Percentiles rank a stretch among this genome's conserved stretches.
Conservation (phyloP, 2,888 invertebrate species). For the Orgyia antiqua region DNA sequence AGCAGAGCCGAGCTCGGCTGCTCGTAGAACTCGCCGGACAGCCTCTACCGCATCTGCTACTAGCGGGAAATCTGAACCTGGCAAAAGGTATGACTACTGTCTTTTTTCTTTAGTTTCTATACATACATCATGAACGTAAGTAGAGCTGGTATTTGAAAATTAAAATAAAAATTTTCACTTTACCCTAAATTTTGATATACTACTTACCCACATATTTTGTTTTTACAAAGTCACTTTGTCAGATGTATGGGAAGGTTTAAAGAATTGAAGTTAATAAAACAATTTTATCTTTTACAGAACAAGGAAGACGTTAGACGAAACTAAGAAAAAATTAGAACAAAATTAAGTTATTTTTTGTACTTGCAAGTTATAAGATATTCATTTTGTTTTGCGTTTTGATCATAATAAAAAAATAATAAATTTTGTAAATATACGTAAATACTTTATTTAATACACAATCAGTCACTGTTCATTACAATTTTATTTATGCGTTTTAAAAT, state of each 20-base stretch:
- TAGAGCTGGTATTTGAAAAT: too few relatives aligned
- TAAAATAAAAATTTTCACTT: too few relatives aligned
- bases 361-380: conserved; percentile 20
- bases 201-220: too few relatives aligned
- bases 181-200: too few relatives aligned
- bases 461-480: neutral
- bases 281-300: conserved; percentile 54
- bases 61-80: conserved; percentile 29
- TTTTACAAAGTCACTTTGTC: too few relatives aligned
- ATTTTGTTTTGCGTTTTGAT: conserved; percentile 33
- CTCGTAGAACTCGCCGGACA: conserved; percentile 33
- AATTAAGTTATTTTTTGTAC: conserved; percentile 32
- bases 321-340: conserved; percentile 31
- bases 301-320: conserved; percentile 45
- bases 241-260: too few relatives aligned
- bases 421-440: neutral
- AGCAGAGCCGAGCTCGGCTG: conserved; percentile 14
- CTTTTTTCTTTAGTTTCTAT: too few relatives aligned
- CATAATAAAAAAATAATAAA: conserved; percentile 29
- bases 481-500: neutral
- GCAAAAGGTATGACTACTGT: conserved; percentile 32
- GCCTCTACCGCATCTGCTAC: conserved; percentile 38
- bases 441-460: neutral
- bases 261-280: too few relatives aligned
- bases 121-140: too few relatives aligned